Percentiles rank a stretch among this genome's conserved stretches.
phyloP scores from a whole-genome alignment of 2,113 vertebrate species.

The Ceyx cyanopectus region DNA sequence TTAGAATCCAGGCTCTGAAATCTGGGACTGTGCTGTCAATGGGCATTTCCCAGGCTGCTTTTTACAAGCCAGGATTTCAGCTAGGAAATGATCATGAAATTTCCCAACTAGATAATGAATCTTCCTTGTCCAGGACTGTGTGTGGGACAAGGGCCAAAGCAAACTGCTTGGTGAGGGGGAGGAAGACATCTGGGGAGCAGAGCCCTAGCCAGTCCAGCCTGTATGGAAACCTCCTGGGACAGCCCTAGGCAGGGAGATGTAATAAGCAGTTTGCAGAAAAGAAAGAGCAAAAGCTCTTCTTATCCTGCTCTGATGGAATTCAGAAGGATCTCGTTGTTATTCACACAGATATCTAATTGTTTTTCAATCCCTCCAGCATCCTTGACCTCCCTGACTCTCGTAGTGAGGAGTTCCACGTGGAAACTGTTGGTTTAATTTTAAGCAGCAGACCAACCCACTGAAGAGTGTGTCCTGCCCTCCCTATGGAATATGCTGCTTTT shows the following conservation, averaged over 20 bases:
- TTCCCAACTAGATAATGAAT: background rate
- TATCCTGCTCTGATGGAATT: background rate
- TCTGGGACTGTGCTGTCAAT: accelerated
- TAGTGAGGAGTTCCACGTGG: background rate
- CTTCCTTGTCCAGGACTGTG: background rate
- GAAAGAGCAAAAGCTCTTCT: background rate
- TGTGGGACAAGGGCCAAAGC: background rate
- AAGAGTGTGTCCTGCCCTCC: background rate
- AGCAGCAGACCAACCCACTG: background rate
- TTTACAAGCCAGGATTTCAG: background rate
- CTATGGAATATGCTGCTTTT: background rate
- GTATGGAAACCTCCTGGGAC: background rate
- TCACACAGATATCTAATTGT: background rate
- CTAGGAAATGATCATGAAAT: background rate
- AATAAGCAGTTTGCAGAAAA: background rate
- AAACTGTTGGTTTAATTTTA: background rate
- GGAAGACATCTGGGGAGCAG: background rate
- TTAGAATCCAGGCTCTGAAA: background rate
- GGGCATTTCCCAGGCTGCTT: background rate
- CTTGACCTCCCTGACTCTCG: background rate
- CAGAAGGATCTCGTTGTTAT: background rate
- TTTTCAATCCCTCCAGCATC: background rate
- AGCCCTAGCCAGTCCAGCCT: background rate
- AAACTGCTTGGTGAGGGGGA: background rate
- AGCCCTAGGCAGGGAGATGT: background rate